Evolutionary conservation across 2,888 invertebrate genomes (phyloP), one percentile per base, ranked within the genome.

Genomic region (Polyommatus iphigenia): DNA sequence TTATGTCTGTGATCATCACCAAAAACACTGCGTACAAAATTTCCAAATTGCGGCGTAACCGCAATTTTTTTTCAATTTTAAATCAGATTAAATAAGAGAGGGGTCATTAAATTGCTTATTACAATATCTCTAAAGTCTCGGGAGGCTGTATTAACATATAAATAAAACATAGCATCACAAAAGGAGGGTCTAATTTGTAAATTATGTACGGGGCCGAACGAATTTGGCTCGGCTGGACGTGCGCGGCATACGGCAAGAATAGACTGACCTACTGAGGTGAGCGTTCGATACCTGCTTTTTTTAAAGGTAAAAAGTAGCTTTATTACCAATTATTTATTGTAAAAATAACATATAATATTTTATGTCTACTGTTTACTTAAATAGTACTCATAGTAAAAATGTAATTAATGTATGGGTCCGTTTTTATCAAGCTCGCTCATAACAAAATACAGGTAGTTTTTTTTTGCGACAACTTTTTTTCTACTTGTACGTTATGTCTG

Each of bases 161-260:
- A 67, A 67, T 67, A 67, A 67, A 67, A 67, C 67, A 67, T 67
- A 15, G 6, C 67, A 32, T 67, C 62, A 24, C 62, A 67, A 6
- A 32, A 67, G 67, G 67, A 67, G 29, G 67, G 29, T 67, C 67
- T 67, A 67, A 67, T 67, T 67, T 67, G 67, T 67, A 67, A 67
- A 67, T 29, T 67, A 67, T 67, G 67, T 67, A 29, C 67, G 67
- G 67, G 67, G 67, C 67, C 59, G 29, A 32, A 18, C 67, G 67
- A 67, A 24, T 67, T 67, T 67, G 67, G 67, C 29, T 10, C 67
- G 18, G 29, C 15, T 18, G 67, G 3, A 67, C 67, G 67, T 67
- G 67, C 67, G 13, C 29, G 67, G 67, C 67, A 67, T 67, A 15
- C 67, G 18, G 15, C 67, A 32, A 18, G 15, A 32, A 67, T 67